phyloP scores from a whole-genome alignment of 1,140 invertebrate genomes.

The Matsumurasca onukii region DNA sequence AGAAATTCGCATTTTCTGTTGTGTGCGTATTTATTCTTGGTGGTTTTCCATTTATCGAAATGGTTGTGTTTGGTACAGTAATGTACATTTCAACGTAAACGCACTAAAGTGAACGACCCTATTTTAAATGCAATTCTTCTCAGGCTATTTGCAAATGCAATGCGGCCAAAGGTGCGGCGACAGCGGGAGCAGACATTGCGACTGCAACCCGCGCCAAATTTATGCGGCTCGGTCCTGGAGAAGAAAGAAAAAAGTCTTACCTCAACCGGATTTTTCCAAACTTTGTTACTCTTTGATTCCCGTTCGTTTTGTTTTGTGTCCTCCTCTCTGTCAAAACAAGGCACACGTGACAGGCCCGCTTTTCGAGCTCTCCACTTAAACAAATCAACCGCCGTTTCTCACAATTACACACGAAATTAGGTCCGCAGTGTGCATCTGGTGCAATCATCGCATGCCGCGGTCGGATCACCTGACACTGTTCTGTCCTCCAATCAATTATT shows the following conservation, averaged over 20 bases:
- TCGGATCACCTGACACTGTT: no score
- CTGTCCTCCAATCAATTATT: no score
- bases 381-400: constrained; percentile 27
- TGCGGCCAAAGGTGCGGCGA: constrained; percentile 17
- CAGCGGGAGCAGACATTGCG: constrained; percentile 25
- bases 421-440: constrained; percentile 14
- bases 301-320: constrained; percentile 28
- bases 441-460: not conserved
- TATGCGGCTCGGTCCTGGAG: constrained; percentile 35
- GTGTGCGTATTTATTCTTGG: no score
- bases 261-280: constrained; percentile 39
- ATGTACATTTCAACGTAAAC: no score
- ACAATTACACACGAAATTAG: constrained; percentile 24
- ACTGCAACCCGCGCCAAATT: constrained; percentile 35
- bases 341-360: constrained; percentile 18
- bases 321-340: constrained; percentile 26
- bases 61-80: no score
- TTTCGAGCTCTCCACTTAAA: constrained; percentile 12
- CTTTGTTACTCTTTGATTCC: constrained; percentile 31
- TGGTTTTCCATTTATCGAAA: no score
- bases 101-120: constrained; percentile 22
- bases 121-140: not conserved
- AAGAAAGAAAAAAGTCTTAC: constrained; percentile 34
- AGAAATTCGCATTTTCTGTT: no score
- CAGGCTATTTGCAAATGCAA: constrained; percentile 27